Evolutionary conservation across 2,888 invertebrate species (phyloP).

Genomic region (Dicyrtomina minuta): DNA sequence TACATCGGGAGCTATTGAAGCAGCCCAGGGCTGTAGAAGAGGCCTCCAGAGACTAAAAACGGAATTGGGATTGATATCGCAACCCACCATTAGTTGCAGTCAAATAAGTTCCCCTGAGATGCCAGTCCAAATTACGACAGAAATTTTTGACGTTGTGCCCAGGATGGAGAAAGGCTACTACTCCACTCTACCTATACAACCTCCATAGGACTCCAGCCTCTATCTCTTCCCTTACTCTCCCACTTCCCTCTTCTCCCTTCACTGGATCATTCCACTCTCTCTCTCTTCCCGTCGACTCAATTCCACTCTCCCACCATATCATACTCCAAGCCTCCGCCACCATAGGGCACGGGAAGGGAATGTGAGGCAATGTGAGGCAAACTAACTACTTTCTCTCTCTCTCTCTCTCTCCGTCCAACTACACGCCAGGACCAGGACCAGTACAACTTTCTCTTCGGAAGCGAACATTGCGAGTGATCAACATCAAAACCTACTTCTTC

Average conservation of each 20-base stretch:
- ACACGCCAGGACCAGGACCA: neutral
- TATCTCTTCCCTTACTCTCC: neutral
- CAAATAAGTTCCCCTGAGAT: slow-evolving; percentile 54
- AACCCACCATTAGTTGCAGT: slow-evolving; percentile 54
- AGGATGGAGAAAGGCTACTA: slow-evolving; percentile 2
- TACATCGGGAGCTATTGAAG: slow-evolving; percentile 34
- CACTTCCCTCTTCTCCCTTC: slow-evolving; percentile 11
- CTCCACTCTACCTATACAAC: slow-evolving; percentile 11
- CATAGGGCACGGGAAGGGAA: neutral
- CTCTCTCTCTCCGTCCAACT: neutral
- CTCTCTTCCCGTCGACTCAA: neutral
- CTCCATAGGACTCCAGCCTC: neutral
- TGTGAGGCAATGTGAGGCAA: neutral
- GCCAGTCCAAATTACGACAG: slow-evolving; percentile 53
- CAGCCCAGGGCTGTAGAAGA: slow-evolving; percentile 51
- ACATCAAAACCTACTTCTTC: slow-evolving; percentile 26
- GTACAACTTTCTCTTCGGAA: too few species aligned
- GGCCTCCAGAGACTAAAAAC: slow-evolving; percentile 50
- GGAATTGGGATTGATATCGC: slow-evolving; percentile 54
- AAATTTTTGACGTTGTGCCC: slow-evolving; percentile 52
- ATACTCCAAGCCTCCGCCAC: neutral
- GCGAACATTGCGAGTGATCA: slow-evolving; percentile 24
- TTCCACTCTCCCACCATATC: neutral
- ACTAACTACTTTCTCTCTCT: slow-evolving; percentile 2
- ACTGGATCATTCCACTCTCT: neutral